A percentile compares a stretch with the other conserved stretches of the same genome.
phyloP scores from a whole-genome alignment of 2,797 vertebrate genomes.

The Tamandua tetradactyla region DNA sequence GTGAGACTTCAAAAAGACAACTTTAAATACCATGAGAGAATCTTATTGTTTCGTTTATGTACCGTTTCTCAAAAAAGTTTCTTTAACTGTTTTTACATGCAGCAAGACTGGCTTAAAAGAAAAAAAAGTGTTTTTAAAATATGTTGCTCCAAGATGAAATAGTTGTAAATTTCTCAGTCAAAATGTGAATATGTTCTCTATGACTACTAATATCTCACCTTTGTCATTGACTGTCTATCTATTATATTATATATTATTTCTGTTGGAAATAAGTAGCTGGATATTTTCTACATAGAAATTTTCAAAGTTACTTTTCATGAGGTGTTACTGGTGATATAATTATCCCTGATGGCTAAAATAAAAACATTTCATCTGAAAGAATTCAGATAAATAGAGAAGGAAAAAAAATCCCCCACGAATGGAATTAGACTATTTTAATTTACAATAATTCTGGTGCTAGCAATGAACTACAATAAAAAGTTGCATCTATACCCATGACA shows the following conservation, averaged over 20 bases:
- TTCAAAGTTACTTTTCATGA: background rate
- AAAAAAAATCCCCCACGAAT: background rate
- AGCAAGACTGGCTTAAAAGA: background rate
- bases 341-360: background rate
- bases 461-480: slow-evolving; percentile 66
- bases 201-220: background rate
- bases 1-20: slow-evolving; percentile 33
- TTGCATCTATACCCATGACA: slow-evolving; percentile 59
- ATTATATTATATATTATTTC: background rate
- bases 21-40: background rate
- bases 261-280: background rate
- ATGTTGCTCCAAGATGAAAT: background rate
- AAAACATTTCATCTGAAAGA: slow-evolving; percentile 50
- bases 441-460: slow-evolving; percentile 37
- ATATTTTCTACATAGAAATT: slow-evolving; percentile 28
- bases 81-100: background rate
- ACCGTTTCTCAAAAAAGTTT: slow-evolving; percentile 28
- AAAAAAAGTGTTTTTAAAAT: background rate
- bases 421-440: slow-evolving; percentile 39
- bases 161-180: background rate
- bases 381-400: background rate
- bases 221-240: background rate
- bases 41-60: background rate
- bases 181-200: background rate
- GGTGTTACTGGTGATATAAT: background rate